Evolutionary conservation across 1,140 invertebrate genomes (phyloP).

Genomic region (Ridgeia piscesae): DNA sequence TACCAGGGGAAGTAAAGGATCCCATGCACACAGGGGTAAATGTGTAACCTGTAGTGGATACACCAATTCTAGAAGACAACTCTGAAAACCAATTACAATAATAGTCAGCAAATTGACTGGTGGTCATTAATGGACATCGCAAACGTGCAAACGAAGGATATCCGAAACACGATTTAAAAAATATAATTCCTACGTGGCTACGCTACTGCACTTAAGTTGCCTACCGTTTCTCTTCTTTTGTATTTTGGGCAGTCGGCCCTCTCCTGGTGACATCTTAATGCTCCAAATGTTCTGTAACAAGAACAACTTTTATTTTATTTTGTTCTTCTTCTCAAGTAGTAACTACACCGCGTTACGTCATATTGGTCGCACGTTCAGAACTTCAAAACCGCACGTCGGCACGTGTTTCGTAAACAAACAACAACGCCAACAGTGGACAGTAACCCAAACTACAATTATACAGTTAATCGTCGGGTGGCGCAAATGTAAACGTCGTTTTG

Average conservation of each 20-base stretch:
- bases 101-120: too few species aligned
- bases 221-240: conserved; percentile 1
- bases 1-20: too few species aligned
- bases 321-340: not conserved
- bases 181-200: too few species aligned
- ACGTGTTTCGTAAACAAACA: conserved; percentile 5
- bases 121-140: too few species aligned
- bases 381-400: not conserved
- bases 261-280: not conserved
- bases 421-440: not conserved
- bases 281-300: not conserved
- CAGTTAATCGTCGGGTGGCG: not conserved
- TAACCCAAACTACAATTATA: not conserved
- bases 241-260: not conserved
- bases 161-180: too few species aligned
- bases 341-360: not conserved
- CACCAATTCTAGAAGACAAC: too few species aligned
- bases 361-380: not conserved
- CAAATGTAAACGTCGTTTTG: not conserved
- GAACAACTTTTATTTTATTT: not conserved
- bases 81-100: too few species aligned
- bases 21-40: too few species aligned
- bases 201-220: not conserved
- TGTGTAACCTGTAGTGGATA: too few species aligned
- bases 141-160: too few species aligned